Evolutionary conservation across 2,113 vertebrate genomes (phyloP).

Genomic region (Bufo bufo): DNA sequence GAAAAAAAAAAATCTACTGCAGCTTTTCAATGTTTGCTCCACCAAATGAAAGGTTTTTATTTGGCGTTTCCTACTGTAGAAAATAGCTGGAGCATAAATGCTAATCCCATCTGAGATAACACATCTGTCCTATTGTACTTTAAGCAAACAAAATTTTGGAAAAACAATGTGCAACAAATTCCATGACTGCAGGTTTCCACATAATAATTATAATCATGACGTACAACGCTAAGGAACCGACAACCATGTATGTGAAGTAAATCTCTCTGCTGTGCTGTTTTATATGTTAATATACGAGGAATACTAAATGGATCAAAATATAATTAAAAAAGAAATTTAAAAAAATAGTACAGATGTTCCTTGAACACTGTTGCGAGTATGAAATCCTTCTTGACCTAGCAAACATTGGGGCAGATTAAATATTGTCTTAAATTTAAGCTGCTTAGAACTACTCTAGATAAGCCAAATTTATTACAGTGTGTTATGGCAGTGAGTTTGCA

Average conservation of each 20-base stretch:
- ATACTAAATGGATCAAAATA: not conserved
- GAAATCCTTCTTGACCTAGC: no score
- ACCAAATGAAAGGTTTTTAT: slow-evolving; percentile 23
- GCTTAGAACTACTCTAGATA: no score
- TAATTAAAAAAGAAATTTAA: no score
- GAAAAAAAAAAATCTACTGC: not conserved
- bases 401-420: no score
- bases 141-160: not conserved
- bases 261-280: not conserved
- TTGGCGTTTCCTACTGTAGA: slow-evolving; percentile 47
- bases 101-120: slow-evolving; percentile 48
- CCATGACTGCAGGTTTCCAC: slow-evolving; percentile 33
- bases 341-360: no score
- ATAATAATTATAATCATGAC: slow-evolving; percentile 27
- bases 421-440: no score
- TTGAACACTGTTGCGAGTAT: no score
- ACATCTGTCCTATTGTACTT: slow-evolving; percentile 53
- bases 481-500: no score
- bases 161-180: slow-evolving; percentile 33
- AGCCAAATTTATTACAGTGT: no score
- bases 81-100: slow-evolving; percentile 53
- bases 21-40: slow-evolving; percentile 21
- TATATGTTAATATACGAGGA: not conserved
- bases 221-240: slow-evolving; percentile 4
- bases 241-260: not conserved